Base-by-base conservation (phyloP, 2,888 invertebrate genomes). In the Xanthorhoe spadicearia region DNA sequence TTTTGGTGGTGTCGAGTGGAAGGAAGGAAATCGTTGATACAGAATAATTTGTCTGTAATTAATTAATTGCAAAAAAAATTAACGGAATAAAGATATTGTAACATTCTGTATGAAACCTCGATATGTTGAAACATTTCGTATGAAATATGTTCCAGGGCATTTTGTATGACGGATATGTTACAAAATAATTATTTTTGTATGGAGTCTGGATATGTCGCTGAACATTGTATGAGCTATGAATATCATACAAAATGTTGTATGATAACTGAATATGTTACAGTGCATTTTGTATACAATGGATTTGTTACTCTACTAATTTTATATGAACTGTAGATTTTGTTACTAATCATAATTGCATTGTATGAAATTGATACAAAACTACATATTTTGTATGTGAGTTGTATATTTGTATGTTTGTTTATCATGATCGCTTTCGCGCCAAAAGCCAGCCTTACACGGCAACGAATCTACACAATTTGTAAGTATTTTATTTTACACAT, bases 381-480 rank as follows among this genome's bases (percentile, higher is more conserved):
- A 54, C 35, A 61, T 13, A 46, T 28, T 48, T 28, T 57, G 19
- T 59, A 38, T 59, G 19, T 17, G 17, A 43, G 15, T 48, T 54
- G 43, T 19, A 46, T 23, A 28, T 15, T 38, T 38, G 52, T 63
- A 38, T 51, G 32, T 15, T 56, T 48, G 38, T 52, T 53, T 17
- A 32, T 49, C 17, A 58, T 49, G 46, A 64, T 48, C 18, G 59
- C 51, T 38, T 56, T n/a, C n/a, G 38, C 38, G 38, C 38, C 38
- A 43, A 43, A 61, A 61, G 49, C 50, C 32, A 57, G 58, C 58
- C 61, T 61, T 61, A 48, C 1, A 28, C 23, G 65, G 66, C 66
- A 66, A 66, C 66, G 66, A 66, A 66, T 61, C 61, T 65, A 61
- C 56, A 15, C 17, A 65, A 19, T 66, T 66, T 58, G 38, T 66